Evolutionary conservation across 2,888 invertebrate genomes (phyloP).

Genomic region (Onchidella celtica): DNA sequence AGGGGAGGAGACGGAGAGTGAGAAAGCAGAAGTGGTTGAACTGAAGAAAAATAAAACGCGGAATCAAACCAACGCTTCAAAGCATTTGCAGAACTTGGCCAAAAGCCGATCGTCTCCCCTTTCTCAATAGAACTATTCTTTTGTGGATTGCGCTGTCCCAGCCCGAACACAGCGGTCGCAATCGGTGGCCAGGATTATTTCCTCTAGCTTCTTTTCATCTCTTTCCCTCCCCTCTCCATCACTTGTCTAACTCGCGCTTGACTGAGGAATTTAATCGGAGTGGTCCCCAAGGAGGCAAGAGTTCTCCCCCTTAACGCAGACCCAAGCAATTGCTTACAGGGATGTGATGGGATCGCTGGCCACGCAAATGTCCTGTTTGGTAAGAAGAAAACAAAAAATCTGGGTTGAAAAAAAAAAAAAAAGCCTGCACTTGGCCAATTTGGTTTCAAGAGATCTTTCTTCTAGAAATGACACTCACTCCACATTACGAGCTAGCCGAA

Average conservation of each 20-base stretch:
- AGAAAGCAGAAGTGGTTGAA: too few species aligned
- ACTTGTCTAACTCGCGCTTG: not conserved
- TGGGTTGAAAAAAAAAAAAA: too few species aligned
- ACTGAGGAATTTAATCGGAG: conserved; percentile 4
- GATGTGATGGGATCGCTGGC: not conserved
- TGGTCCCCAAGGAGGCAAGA: not conserved
- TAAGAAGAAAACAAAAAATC: not conserved
- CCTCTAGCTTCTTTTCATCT: not conserved
- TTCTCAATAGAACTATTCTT: not conserved
- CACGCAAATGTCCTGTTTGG: not conserved
- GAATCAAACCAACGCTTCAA: too few species aligned
- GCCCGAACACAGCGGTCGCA: not conserved
- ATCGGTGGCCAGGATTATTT: not conserved
- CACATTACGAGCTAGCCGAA: not conserved
- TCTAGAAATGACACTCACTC: conserved; percentile 2
- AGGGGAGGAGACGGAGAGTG: too few species aligned
- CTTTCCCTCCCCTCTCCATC: not conserved
- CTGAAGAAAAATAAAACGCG: too few species aligned
- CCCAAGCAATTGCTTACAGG: not conserved
- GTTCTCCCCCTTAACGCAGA: not conserved
- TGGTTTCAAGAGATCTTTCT: not conserved
- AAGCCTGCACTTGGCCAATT: conserved; percentile 8
- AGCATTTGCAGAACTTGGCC: too few species aligned
- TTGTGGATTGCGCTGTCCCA: not conserved
- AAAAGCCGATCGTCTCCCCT: not conserved